Evolutionary conservation across 2,797 vertebrate genomes (phyloP).

Genomic region (Sphaeramia orbicularis): DNA sequence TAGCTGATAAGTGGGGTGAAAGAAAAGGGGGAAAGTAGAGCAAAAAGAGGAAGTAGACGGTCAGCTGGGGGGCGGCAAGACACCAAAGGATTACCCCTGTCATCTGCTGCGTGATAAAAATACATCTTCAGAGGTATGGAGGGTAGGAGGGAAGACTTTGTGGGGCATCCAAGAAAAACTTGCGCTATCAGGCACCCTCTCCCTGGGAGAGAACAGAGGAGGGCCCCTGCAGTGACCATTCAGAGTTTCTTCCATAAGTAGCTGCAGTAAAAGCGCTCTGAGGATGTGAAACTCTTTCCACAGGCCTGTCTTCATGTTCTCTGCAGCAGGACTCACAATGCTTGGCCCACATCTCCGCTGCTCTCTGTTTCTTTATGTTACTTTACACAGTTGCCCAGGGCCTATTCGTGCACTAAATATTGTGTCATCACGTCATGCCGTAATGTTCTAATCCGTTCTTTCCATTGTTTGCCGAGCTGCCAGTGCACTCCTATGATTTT

Average conservation of each 20-base stretch:
- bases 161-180: constrained; percentile 80
- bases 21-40: constrained; percentile 61
- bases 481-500: constrained; percentile 43
- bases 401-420: constrained; percentile 40
- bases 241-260: constrained; percentile 72
- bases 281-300: constrained; percentile 49
- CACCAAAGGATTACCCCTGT: constrained; percentile 74
- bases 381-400: constrained; percentile 35
- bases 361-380: constrained; percentile 44
- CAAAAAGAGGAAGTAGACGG: constrained; percentile 74
- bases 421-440: constrained; percentile 43
- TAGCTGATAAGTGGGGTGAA: constrained; percentile 64
- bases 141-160: constrained; percentile 69
- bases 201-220: constrained; percentile 69
- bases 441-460: constrained; percentile 54
- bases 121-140: constrained; percentile 75
- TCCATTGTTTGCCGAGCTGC: constrained; percentile 62
- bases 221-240: constrained; percentile 72
- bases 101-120: constrained; percentile 77
- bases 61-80: constrained; percentile 62
- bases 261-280: constrained; percentile 49
- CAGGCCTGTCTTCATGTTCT: constrained; percentile 20
- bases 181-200: constrained; percentile 66
- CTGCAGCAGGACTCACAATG: constrained; percentile 19
- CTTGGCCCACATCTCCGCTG: constrained; percentile 28